Percentiles rank a stretch among this genome's conserved stretches.
Evolutionary conservation across 2,797 vertebrate species (phyloP).

Genomic region (Cetoscarus ocellatus): DNA sequence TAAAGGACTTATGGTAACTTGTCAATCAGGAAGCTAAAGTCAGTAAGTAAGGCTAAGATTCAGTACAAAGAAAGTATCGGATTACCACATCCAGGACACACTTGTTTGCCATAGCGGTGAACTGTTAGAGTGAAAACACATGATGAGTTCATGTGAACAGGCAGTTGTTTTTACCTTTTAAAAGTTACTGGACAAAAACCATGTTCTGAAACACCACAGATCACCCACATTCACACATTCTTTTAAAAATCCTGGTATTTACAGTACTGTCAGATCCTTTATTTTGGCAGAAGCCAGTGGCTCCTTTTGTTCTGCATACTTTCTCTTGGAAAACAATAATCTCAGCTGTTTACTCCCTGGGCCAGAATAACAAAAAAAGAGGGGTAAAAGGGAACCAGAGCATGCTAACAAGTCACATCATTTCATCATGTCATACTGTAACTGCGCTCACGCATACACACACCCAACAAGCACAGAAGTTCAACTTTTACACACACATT

Average conservation of each 20-base stretch:
- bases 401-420: slow-evolving; percentile 61
- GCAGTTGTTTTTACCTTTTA: slow-evolving; percentile 17
- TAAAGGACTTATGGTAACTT: slow-evolving; percentile 38
- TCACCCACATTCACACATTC: slow-evolving; percentile 16
- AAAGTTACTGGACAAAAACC: slow-evolving; percentile 7
- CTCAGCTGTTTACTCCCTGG: slow-evolving; percentile 27
- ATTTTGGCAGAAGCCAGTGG: slow-evolving; percentile 44
- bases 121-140: slow-evolving; percentile 20
- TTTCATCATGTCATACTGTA: slow-evolving; percentile 45
- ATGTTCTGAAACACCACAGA: not conserved
- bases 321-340: slow-evolving; percentile 15
- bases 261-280: slow-evolving; percentile 18
- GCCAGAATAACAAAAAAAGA: slow-evolving; percentile 28
- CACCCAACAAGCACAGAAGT: slow-evolving; percentile 18
- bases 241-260: slow-evolving; percentile 1
- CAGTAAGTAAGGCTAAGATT: slow-evolving; percentile 53
- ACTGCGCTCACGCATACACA: slow-evolving; percentile 21
- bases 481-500: slow-evolving; percentile 2
- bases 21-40: slow-evolving; percentile 14
- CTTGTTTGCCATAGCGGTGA: slow-evolving; percentile 3
- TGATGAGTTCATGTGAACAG: slow-evolving; percentile 31
- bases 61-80: slow-evolving; percentile 23
- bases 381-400: slow-evolving; percentile 37
- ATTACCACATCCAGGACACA: slow-evolving; percentile 33
- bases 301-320: slow-evolving; percentile 12